Percentiles rank a stretch among this genome's conserved stretches.
Evolutionary conservation across 2,113 vertebrate species (phyloP).

Genomic region (Pygoscelis antarcticus): DNA sequence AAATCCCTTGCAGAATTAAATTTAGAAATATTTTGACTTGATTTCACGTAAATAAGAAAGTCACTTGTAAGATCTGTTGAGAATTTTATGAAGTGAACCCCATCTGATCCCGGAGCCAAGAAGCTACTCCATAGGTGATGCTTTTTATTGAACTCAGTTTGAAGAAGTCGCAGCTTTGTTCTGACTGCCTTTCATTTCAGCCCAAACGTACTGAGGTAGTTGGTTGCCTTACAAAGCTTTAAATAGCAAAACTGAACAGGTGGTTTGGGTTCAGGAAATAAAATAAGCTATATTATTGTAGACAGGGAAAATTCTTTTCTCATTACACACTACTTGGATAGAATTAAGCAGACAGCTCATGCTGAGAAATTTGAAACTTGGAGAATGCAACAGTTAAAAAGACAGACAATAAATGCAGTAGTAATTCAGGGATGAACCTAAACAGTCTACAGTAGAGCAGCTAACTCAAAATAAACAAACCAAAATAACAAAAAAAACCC

Average conservation of each 20-base stretch:
- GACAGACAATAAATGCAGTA: conserved; percentile 47
- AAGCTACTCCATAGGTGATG: neutral
- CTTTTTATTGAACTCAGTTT: neutral
- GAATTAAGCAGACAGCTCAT: conserved; percentile 78
- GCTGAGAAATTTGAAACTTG: conserved; percentile 77
- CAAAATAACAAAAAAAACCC: neutral
- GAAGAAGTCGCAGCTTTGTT: neutral
- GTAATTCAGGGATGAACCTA: conserved; percentile 55
- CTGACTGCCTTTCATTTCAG: conserved; percentile 20
- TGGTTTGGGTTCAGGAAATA: conserved; percentile 73
- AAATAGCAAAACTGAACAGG: conserved; percentile 73
- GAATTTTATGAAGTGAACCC: neutral
- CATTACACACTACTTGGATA: conserved; percentile 67
- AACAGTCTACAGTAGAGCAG: conserved; percentile 38
- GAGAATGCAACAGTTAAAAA: conserved; percentile 71
- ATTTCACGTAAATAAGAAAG: neutral
- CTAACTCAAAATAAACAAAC: conserved; percentile 52
- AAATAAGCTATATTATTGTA: conserved; percentile 72
- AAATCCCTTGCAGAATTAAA: neutral
- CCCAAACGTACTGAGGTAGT: conserved; percentile 1
- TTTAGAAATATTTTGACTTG: neutral
- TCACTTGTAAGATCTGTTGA: neutral
- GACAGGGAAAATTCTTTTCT: conserved; percentile 73
- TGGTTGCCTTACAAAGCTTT: conserved; percentile 57
- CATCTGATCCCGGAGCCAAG: neutral